Base-by-base conservation (phyloP, 1,140 invertebrate genomes). In the Chironomus tepperi region DNA sequence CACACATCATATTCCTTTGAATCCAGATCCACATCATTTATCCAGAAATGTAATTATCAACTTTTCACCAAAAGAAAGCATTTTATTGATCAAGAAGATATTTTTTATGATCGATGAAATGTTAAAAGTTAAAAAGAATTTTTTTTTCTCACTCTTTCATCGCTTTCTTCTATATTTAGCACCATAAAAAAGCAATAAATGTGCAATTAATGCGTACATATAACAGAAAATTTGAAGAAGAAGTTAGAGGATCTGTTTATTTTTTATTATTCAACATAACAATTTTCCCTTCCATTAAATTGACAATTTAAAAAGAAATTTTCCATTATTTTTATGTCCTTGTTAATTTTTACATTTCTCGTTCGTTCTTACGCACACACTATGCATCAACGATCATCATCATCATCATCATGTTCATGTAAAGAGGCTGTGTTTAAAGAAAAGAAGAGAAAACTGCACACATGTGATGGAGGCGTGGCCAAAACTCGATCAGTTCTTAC, bases 301-400 rank as follows among this genome's bases (percentile, higher is more conserved):
- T 57, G 47, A 57, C 47, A 57, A n/a, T 57, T 57, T 57, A 57
- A 57, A 57, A 57, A 57, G 47, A 57, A 57, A 57, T 57, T 57
- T 57, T 57, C 47, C 47, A 57, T 57, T 57, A 57, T 57, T 57
- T 57, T 57, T 57, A 57, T 57, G 47, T 57, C 47, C 47, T 57
- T 57, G 47, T 57, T 57, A 57, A 57, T n/a, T 57, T 57, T 9
- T 57, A n/a, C 47, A 57, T 15, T 57, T 57, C 47, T 12, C 10
- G 12, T 15, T 34, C 5, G 24, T 34, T 34, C 24, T 2, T 15
- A n/a, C 12, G 9, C 47, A 47, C 24, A 34, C 24, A 34, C 24
- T 34, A 34, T 34, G 24, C 24, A 34, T 34, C 24, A 34, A 34
- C 24, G 24, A 34, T 34, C 24, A 34, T 34, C 24, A 34, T 34